Conservation (phyloP, 2,797 vertebrate genomes). For the Lindbergichthys nudifrons region DNA sequence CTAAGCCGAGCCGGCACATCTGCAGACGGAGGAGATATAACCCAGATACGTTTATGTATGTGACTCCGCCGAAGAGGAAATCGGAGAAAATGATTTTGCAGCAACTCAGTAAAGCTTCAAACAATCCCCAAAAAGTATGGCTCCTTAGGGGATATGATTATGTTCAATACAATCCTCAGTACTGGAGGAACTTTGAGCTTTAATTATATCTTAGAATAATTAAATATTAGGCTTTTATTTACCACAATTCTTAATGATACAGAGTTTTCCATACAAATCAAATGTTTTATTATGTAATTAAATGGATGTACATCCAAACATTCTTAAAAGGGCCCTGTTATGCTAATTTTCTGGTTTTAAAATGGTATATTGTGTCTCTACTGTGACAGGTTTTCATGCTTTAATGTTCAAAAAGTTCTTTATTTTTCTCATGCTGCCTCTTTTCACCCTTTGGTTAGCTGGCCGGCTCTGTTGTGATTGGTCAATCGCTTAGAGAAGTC, state of each 20-base stretch:
- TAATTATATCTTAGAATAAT: background rate
- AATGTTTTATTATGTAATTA: background rate
- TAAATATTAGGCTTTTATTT: background rate
- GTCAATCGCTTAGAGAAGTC: too few relatives aligned
- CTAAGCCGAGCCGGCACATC: slow-evolving; percentile 40
- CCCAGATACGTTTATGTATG: slow-evolving; percentile 19
- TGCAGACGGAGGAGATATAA: slow-evolving; percentile 29
- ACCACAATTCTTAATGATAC: background rate
- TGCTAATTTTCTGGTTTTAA: too few relatives aligned
- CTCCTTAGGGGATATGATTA: background rate
- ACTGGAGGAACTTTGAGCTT: background rate
- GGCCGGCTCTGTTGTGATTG: too few relatives aligned
- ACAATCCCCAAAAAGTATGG: background rate
- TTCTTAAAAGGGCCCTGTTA: background rate
- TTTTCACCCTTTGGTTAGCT: too few relatives aligned
- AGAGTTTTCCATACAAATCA: background rate
- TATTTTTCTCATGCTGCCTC: too few relatives aligned
- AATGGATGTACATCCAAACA: background rate
- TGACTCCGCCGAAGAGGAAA: slow-evolving; percentile 32
- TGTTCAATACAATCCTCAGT: background rate
- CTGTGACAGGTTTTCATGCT: too few relatives aligned
- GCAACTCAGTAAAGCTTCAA: background rate
- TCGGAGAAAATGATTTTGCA: background rate
- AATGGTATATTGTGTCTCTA: too few relatives aligned
- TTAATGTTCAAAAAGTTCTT: too few relatives aligned